These are phyloP conservation scores for Grallaria varia DNA, from an alignment of 2,113 vertebrate species.

Conservation along the genomic window DNA sequence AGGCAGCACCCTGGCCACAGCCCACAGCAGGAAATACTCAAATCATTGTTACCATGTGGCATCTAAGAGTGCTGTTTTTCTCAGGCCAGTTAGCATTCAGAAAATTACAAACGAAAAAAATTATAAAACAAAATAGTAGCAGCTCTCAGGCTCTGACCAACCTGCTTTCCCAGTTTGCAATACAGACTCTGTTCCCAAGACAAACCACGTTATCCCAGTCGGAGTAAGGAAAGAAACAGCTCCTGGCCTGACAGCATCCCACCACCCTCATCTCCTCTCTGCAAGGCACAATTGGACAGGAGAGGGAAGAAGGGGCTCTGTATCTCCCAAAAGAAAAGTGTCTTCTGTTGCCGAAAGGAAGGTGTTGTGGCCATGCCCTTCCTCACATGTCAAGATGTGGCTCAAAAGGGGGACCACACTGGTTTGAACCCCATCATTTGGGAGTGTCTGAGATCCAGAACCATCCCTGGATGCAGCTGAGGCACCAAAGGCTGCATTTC, in stretches of 20 bases:
- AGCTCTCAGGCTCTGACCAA: background rate
- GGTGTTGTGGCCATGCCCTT: background rate
- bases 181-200: background rate
- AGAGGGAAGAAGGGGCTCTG: background rate
- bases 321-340: background rate
- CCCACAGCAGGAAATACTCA: background rate
- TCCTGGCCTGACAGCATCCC: background rate
- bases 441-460: background rate
- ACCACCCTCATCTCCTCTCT: background rate
- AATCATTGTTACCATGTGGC: background rate
- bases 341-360: background rate
- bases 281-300: background rate
- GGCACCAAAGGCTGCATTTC: fast-evolving
- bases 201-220: background rate
- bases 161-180: background rate
- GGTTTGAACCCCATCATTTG: background rate
- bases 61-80: background rate
- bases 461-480: background rate
- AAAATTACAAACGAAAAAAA: background rate
- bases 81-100: background rate
- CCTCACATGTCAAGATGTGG: fast-evolving
- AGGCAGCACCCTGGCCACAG: background rate
- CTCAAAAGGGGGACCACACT: fast-evolving
- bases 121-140: background rate
- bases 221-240: background rate